Evolutionary conservation across 1,140 invertebrate species (phyloP), one percentile per base, ranked within the genome.

Genomic region (Drosophila repleta): DNA sequence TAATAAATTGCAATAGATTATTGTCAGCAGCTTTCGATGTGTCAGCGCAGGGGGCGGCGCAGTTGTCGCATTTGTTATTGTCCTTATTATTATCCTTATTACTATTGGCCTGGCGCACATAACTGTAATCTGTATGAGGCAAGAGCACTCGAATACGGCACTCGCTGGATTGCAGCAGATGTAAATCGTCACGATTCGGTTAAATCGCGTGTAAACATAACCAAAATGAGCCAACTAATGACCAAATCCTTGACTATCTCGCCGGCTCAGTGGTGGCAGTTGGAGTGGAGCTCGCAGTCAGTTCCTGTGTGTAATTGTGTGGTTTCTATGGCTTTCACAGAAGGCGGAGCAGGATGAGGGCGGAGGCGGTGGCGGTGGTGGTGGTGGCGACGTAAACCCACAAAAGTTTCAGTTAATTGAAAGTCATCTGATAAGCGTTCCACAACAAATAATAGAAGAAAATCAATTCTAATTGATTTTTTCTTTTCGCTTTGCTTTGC

Each of bases 1-100:
- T 76, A 82, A 85, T 85, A 85, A 85, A 85, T 85, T 82, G 82
- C 74, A 73, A 78, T 82, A 85, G 82, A 87, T 85, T 85, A 87
- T 87, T 69, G 82, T 82, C 82, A 75, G 66, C 74, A 87, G 66
- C 62, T 78, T 71, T 76, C 66, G 56, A 68, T 62, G 70, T 60
- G 69, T 53, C 70, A 66, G 43, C 4, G 39, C 32, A 17, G 20
- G 24, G 26, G 8, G 29, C n/a, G 8, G 46, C 48, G 58, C 82
- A 75, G 87, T 82, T 76, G 82, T 77, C 77, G 69, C 74, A 84
- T 83, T 83, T 73, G 80, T 83, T 82, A 79, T 77, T 46, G 29
- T 60, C 35, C 67, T 56, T 37, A 48, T 55, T 48, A 37, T 39
- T 37, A 18, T 24, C 17, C 11, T 24, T 20, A 32, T 21, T 37